phyloP scores from a whole-genome alignment of 2,113 vertebrate genomes.

The Stigmatopora argus region DNA sequence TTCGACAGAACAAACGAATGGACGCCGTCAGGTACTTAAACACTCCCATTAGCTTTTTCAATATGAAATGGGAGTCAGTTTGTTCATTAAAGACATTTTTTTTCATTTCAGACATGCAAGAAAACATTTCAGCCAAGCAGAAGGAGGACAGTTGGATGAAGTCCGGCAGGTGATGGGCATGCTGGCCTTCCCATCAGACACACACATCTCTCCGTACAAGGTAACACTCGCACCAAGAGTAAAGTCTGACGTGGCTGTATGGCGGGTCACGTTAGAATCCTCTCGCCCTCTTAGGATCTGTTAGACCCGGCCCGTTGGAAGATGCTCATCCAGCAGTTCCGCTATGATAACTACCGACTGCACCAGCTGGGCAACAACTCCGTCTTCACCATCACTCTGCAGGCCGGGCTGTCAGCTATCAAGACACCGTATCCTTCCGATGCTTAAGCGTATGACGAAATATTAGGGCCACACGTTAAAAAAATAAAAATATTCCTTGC shows the following conservation, averaged over 20 bases:
- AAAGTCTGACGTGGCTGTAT: background rate
- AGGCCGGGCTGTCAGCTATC: slow-evolving; percentile 97
- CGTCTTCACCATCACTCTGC: slow-evolving; percentile 96
- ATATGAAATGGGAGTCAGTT: background rate
- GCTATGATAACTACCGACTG: slow-evolving; percentile 99
- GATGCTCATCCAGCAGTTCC: slow-evolving; percentile 98
- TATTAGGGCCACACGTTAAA: no score
- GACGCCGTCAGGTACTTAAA: slow-evolving; percentile 86
- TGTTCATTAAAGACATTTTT: background rate
- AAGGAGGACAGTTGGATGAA: slow-evolving; percentile 95
- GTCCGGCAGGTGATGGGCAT: slow-evolving; percentile 99
- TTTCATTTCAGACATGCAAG: slow-evolving; percentile 82
- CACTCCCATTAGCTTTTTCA: background rate
- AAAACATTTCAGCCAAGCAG: slow-evolving; percentile 98
- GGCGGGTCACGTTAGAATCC: background rate
- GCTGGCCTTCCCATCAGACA: slow-evolving; percentile 97
- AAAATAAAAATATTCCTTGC: no score
- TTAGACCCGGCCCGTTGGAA: slow-evolving; percentile 97
- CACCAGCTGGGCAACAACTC: slow-evolving; percentile 99
- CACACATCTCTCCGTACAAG: slow-evolving; percentile 98
- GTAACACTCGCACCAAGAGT: slow-evolving; percentile 56
- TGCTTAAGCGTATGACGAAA: background rate
- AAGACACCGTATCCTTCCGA: slow-evolving; percentile 98
- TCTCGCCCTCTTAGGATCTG: slow-evolving; percentile 78
- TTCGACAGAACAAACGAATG: slow-evolving; percentile 98